These are phyloP conservation scores for Gymnosoma rotundatum DNA, from an alignment of 2,888 invertebrate species.

Conservation along the genomic window DNA sequence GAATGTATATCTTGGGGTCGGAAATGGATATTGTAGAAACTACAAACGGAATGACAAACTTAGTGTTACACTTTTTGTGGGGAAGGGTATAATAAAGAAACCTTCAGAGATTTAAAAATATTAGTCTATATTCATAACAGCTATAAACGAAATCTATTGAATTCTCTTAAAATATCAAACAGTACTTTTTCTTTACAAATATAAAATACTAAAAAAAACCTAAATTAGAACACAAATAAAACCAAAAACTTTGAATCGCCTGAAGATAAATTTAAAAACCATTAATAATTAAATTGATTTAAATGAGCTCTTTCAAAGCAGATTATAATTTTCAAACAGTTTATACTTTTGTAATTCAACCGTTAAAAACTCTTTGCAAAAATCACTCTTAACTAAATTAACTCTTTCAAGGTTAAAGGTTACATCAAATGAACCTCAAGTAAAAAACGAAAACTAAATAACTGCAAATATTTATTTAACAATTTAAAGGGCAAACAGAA, in stretches of 20 bases:
- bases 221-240: constrained; percentile 26
- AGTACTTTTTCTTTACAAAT: background rate
- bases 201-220: background rate
- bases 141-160: no score
- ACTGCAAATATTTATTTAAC: constrained; percentile 55
- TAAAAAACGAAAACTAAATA: constrained; percentile 33
- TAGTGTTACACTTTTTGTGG: no score
- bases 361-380: background rate
- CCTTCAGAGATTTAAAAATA: no score
- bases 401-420: constrained; percentile 63
- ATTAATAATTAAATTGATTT: constrained; percentile 75
- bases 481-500: constrained; percentile 12
- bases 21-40: no score
- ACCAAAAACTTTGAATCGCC: constrained; percentile 71
- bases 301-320: constrained; percentile 70
- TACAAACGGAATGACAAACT: no score
- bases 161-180: no score
- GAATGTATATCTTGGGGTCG: no score
- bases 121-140: no score
- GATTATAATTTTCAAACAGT: constrained; percentile 39
- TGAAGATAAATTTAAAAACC: constrained; percentile 29
- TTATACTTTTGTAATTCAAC: background rate
- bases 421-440: constrained; percentile 1
- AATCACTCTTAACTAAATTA: constrained; percentile 29
- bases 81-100: no score